These are phyloP conservation scores for Pteronotus mesoamericanus DNA, from an alignment of 2,797 vertebrate species.

Conservation along the genomic window DNA sequence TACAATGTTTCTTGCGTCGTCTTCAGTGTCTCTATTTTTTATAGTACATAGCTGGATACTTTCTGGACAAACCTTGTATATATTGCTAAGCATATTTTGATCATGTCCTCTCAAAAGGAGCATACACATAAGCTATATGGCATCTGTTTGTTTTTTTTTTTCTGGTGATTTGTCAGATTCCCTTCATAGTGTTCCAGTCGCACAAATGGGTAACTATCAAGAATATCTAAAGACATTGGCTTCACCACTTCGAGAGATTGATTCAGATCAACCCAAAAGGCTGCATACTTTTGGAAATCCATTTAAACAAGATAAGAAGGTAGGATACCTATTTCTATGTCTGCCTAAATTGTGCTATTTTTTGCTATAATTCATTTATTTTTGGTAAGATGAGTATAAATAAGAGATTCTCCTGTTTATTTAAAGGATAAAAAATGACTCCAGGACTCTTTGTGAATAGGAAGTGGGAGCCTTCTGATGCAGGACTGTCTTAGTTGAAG, in stretches of 20 bases:
- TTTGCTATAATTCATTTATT: slow-evolving; percentile 16
- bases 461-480: neutral
- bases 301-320: slow-evolving; percentile 99
- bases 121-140: neutral
- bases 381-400: neutral
- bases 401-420: neutral
- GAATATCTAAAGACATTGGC: slow-evolving; percentile 97
- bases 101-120: neutral
- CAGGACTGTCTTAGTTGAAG: neutral
- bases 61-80: neutral
- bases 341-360: neutral
- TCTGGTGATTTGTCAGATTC: slow-evolving; percentile 85
- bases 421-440: slow-evolving; percentile 1
- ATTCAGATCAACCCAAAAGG: slow-evolving; percentile 97
- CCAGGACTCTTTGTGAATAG: neutral
- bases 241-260: slow-evolving; percentile 94
- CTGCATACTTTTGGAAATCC: slow-evolving; percentile 98
- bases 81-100: neutral
- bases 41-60: too few relatives aligned
- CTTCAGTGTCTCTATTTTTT: too few relatives aligned
- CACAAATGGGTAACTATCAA: slow-evolving; percentile 99
- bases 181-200: slow-evolving; percentile 96
- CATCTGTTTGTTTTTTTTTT: slow-evolving; percentile 49
- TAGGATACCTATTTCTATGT: slow-evolving; percentile 68
- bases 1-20: too few relatives aligned